phyloP scores from a whole-genome alignment of 2,888 invertebrate species.

The Sesamia inferens region DNA sequence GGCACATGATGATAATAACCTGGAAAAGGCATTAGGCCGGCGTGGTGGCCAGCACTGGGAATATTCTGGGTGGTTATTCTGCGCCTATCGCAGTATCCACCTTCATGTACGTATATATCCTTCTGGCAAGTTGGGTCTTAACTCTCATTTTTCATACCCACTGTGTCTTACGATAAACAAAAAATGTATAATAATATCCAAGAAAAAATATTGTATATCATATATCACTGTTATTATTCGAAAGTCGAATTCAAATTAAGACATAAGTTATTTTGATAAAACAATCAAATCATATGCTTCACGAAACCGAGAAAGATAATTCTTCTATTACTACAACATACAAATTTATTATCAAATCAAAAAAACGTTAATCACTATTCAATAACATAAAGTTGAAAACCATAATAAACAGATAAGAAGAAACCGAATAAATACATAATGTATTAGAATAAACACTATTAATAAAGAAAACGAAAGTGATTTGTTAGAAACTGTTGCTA shows the following conservation, averaged over 20 bases:
- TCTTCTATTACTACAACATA: slow-evolving; percentile 26
- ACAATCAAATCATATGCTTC: background rate
- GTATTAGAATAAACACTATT: slow-evolving; percentile 35
- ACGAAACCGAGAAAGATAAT: background rate
- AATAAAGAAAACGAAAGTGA: slow-evolving; percentile 60
- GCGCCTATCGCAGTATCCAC: background rate
- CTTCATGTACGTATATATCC: background rate
- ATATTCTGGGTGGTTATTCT: background rate
- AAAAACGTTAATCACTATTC: slow-evolving; percentile 19
- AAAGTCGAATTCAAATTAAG: slow-evolving; percentile 4
- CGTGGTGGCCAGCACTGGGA: background rate
- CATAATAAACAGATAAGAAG: slow-evolving; percentile 25
- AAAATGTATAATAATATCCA: too few species aligned
- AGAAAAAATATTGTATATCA: too few species aligned
- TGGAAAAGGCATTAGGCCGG: too few species aligned
- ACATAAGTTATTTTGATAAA: background rate
- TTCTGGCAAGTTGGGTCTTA: background rate
- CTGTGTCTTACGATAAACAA: too few species aligned
- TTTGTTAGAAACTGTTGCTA: slow-evolving; percentile 43
- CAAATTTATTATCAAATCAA: slow-evolving; percentile 21
- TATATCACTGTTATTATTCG: background rate
- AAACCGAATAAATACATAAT: slow-evolving; percentile 58
- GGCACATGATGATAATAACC: background rate
- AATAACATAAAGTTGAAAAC: slow-evolving; percentile 21
- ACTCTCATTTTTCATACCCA: background rate